Percentiles rank a stretch among this genome's conserved stretches.
Conservation (phyloP, 2,113 vertebrate genomes). For the Verasper variegatus region DNA sequence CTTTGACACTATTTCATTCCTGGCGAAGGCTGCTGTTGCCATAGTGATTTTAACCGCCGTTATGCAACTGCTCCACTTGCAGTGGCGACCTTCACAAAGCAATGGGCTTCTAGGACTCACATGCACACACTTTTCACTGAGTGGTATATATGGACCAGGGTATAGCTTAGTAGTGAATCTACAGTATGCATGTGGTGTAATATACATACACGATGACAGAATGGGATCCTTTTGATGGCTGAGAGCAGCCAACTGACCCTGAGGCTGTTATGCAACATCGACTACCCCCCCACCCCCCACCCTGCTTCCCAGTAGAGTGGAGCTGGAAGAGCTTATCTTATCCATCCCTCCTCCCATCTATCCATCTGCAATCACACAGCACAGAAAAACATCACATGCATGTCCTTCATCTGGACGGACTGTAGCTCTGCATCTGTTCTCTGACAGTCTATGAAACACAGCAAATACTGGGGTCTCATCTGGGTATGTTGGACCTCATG, state of each 20-base stretch:
- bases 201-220: conserved; percentile 33
- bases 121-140: background rate
- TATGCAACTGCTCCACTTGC: conserved; percentile 67
- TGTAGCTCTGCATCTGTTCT: conserved; percentile 14
- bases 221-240: conserved; percentile 51
- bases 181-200: conserved; percentile 2
- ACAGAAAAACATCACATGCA: conserved; percentile 5
- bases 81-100: conserved; percentile 42
- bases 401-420: background rate
- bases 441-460: conserved; percentile 13
- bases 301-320: background rate
- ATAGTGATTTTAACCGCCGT: conserved; percentile 68
- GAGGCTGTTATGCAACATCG: conserved; percentile 59
- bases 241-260: conserved; percentile 55
- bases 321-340: conserved; percentile 51
- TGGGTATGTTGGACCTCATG: conserved; percentile 1
- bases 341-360: conserved; percentile 35
- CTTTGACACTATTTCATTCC: conserved; percentile 41
- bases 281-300: background rate
- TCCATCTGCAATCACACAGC: conserved; percentile 3
- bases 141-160: background rate
- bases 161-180: background rate
- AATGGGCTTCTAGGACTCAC: conserved; percentile 5
- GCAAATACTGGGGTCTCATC: conserved; percentile 13
- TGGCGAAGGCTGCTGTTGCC: conserved; percentile 64